phyloP scores from a whole-genome alignment of 2,888 invertebrate species.

The Embidobia sp. region DNA sequence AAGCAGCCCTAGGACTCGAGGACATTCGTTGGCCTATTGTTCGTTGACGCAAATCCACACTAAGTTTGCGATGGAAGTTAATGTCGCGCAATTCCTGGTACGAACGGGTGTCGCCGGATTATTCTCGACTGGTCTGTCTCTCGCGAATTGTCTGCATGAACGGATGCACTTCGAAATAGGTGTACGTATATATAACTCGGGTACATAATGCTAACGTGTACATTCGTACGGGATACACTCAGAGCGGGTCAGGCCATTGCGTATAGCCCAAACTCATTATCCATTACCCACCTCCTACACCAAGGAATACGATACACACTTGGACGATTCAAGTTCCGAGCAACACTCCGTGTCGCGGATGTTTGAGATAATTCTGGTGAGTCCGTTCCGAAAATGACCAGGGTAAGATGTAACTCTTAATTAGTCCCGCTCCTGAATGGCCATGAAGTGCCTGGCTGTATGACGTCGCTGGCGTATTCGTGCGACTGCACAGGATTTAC shows the following conservation, averaged over 20 bases:
- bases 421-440: conserved; percentile 70
- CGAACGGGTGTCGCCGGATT: conserved; percentile 62
- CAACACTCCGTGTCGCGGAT: conserved; percentile 63
- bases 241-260: conserved; percentile 66
- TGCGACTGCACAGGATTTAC: conserved; percentile 40
- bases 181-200: background rate
- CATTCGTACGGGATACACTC: conserved; percentile 66
- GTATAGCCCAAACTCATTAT: conserved; percentile 65
- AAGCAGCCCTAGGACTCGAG: conserved; percentile 63
- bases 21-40: conserved; percentile 81
- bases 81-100: conserved; percentile 80
- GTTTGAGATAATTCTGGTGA: conserved; percentile 59
- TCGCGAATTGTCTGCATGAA: conserved; percentile 59
- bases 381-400: conserved; percentile 63
- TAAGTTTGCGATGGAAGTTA: conserved; percentile 77
- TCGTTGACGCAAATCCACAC: conserved; percentile 70
- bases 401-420: conserved; percentile 71
- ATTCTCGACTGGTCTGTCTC: conserved; percentile 54
- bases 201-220: conserved; percentile 8
- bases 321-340: conserved; percentile 66
- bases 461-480: conserved; percentile 30
- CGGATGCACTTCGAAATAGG: conserved; percentile 13
- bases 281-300: conserved; percentile 62
- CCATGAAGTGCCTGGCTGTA: conserved; percentile 47
- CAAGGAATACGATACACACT: conserved; percentile 54